Conservation (phyloP, 2,797 vertebrate species). For the Austrolebias charrua region DNA sequence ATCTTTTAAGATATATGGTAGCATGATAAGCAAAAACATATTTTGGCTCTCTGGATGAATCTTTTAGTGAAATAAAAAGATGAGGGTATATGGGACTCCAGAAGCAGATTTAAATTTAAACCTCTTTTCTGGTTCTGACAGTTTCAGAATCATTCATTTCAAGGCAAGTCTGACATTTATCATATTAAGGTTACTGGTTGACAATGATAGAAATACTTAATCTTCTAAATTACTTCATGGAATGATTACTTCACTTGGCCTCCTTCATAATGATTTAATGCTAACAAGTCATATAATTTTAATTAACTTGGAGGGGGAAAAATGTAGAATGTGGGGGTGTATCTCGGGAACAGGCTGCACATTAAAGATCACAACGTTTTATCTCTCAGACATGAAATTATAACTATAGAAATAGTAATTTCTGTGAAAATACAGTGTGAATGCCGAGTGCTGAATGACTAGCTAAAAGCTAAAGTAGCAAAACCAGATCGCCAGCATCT, state of each 20-base stretch:
- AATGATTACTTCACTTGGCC: constrained; percentile 66
- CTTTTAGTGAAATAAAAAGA: constrained; percentile 46
- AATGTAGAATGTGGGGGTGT: constrained; percentile 37
- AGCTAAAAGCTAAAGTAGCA: neutral
- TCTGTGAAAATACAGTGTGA: no score
- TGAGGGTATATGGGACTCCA: constrained; percentile 24
- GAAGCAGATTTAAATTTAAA: constrained; percentile 57
- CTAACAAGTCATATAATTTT: constrained; percentile 75
- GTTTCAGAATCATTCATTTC: constrained; percentile 51
- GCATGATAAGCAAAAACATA: constrained; percentile 44
- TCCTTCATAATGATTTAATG: constrained; percentile 74
- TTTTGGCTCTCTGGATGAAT: constrained; percentile 40
- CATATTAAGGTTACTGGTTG: constrained; percentile 69
- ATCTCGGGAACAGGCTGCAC: constrained; percentile 61
- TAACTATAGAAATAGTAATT: neutral
- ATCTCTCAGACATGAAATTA: constrained; percentile 15
- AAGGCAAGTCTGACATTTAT: constrained; percentile 61
- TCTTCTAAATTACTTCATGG: constrained; percentile 67
- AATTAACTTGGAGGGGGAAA: constrained; percentile 73
- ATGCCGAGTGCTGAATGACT: no score
- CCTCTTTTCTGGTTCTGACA: constrained; percentile 41
- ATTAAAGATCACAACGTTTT: constrained; percentile 45
- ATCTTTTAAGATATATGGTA: constrained; percentile 30
- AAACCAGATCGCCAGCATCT: no score
- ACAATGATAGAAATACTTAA: constrained; percentile 77